Evolutionary conservation across 2,888 invertebrate species (phyloP), one percentile per base, ranked within the genome.

Genomic region (Deilephila elpenor): DNA sequence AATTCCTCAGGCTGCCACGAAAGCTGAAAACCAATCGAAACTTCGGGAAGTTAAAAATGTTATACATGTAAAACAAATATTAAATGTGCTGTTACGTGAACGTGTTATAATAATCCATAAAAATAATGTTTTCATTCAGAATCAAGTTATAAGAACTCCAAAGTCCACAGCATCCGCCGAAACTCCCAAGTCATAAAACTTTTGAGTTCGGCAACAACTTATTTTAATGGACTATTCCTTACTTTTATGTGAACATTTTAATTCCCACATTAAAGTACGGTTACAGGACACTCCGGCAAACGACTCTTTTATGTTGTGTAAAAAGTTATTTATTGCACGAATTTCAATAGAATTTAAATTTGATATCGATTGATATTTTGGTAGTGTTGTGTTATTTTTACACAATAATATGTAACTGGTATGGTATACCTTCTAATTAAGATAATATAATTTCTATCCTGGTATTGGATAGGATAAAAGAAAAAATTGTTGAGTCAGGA

Each of bases 151-250:
- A 25, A 67, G 11, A 51, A 44, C 64, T 51, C 34, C 19, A 5
- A 19, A 17, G 44, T 29, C 44, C 17, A 8, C 34, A 59, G 53
- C 32, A 32, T 72, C 71, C 67, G 71, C 72, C 67, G 53, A 74
- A 76, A 75, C 59, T 73, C 71, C 67, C 53, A 73, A 77, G 74
- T 75, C 74, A 75, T 76, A 77, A 78, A 78, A 56, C 73, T 73
- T 73, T 34, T 32, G 74, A 77, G 77, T 74, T 75, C 61, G 61
- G 62, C 72, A 73, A 76, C 75, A 77, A 79, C 75, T 80, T 79
- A 76, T 76, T 80, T 79, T 80, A 79, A 80, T 76, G 77, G 79
- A 74, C 78, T 77, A 78, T 79, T 81, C 60, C 79, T 76, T 77
- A 76, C 74, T 78, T 79, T 79, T 79, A 81, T 77, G 75, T 73